Conservation (phyloP, 2,113 vertebrate genomes). For the Vicugna pacos region DNA sequence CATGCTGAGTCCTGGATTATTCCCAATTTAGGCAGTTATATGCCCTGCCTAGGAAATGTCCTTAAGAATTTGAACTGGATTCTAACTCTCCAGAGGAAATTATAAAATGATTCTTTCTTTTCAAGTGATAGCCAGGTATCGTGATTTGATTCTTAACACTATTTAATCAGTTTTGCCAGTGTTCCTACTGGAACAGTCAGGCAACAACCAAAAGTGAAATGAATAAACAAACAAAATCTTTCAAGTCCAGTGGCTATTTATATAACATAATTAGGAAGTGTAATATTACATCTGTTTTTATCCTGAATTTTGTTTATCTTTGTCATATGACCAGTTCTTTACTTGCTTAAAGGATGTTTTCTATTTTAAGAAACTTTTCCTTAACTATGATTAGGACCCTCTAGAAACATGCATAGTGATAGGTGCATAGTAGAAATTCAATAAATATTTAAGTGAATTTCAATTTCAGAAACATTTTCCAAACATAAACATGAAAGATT, state of each 20-base stretch:
- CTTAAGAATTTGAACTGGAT: constrained; percentile 59
- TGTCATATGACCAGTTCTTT: neutral
- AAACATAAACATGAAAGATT: constrained; percentile 24
- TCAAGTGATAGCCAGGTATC: neutral
- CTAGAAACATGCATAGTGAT: neutral
- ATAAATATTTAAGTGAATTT: constrained; percentile 12
- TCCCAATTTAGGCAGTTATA: constrained; percentile 35
- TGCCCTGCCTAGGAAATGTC: constrained; percentile 10
- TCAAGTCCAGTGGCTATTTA: neutral
- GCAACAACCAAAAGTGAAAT: constrained; percentile 39
- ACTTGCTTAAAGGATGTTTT: neutral
- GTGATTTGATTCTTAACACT: constrained; percentile 56
- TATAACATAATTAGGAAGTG: neutral
- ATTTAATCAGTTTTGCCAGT: constrained; percentile 34
- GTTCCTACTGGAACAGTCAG: neutral
- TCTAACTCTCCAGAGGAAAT: constrained; percentile 60
- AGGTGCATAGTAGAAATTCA: neutral
- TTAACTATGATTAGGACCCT: neutral
- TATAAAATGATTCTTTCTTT: constrained; percentile 56
- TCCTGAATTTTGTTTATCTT: constrained; percentile 27
- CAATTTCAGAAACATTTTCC: constrained; percentile 45
- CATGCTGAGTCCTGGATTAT: constrained; percentile 45
- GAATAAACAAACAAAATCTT: constrained; percentile 43
- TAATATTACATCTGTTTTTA: constrained; percentile 21
- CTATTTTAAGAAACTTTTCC: neutral